Base-by-base conservation (phyloP, 2,888 invertebrate species). In the Clunio marinus region DNA sequence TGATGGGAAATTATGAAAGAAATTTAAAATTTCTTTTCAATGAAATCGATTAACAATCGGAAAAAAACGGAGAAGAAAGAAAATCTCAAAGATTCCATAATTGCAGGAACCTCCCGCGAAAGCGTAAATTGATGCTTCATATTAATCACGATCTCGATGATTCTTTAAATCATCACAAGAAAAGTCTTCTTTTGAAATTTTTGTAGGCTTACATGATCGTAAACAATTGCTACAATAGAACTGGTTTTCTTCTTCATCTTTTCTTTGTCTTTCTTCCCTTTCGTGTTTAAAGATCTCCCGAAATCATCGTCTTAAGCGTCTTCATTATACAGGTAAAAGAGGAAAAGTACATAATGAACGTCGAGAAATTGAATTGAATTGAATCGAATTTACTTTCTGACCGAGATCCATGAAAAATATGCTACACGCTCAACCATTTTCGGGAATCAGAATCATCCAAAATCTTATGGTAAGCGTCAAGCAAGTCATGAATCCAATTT, bases 351-450 rank as follows among this genome's bases (percentile, higher is more conserved):
- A 13, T n/a, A n/a, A n/a, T n/a, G n/a, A n/a, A n/a, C n/a, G n/a
- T n/a, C n/a, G n/a, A n/a, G 51, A 51, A 51, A 51, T 51, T 51
- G 22, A 51, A 51, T 22, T 22, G 2, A 32, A 5, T 32, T 32
- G 13, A 32, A 32, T 32, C 7, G 35, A 32, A 13, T 32, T 32
- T 51, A 13, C 41, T 15, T 32, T 59, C 32, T 62, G 62, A 62
- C 62, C 62, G 62, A 28, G 37, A 62, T 62, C 62, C 62, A 62
- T 62, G 35, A 41, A 22, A 28, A 60, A 35, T 22, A 41, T 20
- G n/a, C 24, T n/a, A 20, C 37, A 20, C 13, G n/a, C 46, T n/a
- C 5, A 15, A 46, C 17, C 8, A n/a, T 55, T 27, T 58, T 58
- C 28, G 13, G 27, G 58, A 8, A n/a, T 22, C n/a, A 37, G 58